Percentiles rank a stretch among this genome's conserved stretches.
These are phyloP conservation scores for Eilema sororculum DNA, from an alignment of 2,888 invertebrate species.

Conservation along the genomic window DNA sequence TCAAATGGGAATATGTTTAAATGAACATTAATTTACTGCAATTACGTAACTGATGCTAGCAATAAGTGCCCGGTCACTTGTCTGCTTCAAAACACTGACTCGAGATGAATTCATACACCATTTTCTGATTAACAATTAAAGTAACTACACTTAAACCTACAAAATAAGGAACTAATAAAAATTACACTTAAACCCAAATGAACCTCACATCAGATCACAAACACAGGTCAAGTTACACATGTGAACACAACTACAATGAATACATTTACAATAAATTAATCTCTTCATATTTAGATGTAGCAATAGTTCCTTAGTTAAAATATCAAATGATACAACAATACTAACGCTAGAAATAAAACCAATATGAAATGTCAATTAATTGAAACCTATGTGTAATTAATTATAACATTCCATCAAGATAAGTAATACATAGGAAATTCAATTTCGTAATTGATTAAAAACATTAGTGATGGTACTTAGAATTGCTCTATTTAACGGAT, in stretches of 20 bases:
- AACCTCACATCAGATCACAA: slow-evolving; percentile 85
- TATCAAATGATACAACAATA: slow-evolving; percentile 83
- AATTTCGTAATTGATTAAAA: slow-evolving; percentile 61
- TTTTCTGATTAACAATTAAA: slow-evolving; percentile 63
- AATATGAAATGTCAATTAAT: slow-evolving; percentile 80
- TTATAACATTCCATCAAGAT: slow-evolving; percentile 73
- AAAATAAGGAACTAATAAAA: slow-evolving; percentile 85
- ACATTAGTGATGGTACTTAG: slow-evolving; percentile 52
- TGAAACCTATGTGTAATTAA: slow-evolving; percentile 69
- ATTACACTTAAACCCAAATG: slow-evolving; percentile 80
- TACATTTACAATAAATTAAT: slow-evolving; percentile 84
- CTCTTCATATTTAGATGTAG: slow-evolving; percentile 76
- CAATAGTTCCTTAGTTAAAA: slow-evolving; percentile 75
- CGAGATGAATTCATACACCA: slow-evolving; percentile 52
- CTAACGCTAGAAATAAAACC: slow-evolving; percentile 73
- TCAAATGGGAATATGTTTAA: slow-evolving; percentile 64
- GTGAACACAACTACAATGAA: slow-evolving; percentile 78
- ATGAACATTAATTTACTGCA: slow-evolving; percentile 71
- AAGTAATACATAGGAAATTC: slow-evolving; percentile 61
- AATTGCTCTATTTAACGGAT: slow-evolving; percentile 62
- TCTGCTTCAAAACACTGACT: slow-evolving; percentile 55
- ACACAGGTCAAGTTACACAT: slow-evolving; percentile 83
- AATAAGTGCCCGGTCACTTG: slow-evolving; percentile 68
- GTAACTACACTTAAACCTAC: slow-evolving; percentile 74
- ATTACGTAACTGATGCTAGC: slow-evolving; percentile 78